A percentile compares a stretch with the other conserved stretches of the same genome.
These are phyloP conservation scores for Oithona nana DNA, from an alignment of 2,888 invertebrate species.

Conservation along the genomic window DNA sequence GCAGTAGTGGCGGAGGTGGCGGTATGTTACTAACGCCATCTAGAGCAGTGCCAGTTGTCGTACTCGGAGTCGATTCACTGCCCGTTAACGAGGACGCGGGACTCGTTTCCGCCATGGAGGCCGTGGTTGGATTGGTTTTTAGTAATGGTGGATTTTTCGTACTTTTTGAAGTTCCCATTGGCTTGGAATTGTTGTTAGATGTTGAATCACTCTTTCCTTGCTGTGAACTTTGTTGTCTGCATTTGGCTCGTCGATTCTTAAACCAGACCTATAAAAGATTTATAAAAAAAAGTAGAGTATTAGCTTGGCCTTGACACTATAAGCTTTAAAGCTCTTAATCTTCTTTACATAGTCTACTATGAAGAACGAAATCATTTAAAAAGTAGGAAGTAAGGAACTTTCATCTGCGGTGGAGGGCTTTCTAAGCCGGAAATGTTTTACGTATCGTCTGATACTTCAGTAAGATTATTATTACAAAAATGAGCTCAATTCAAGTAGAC, in stretches of 20 bases:
- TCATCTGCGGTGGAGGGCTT: too few species aligned
- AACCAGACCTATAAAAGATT: conserved; percentile 71
- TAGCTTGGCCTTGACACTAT: background rate
- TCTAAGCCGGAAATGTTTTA: too few species aligned
- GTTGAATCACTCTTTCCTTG: too few species aligned
- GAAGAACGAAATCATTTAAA: too few species aligned
- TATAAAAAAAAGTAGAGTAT: background rate
- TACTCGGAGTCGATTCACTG: background rate
- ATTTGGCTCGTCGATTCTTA: conserved; percentile 92
- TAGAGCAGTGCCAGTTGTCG: background rate
- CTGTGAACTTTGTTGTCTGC: conserved; percentile 51
- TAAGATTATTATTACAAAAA: too few species aligned
- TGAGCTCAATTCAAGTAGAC: too few species aligned
- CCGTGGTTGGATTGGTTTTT: background rate
- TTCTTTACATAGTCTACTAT: background rate
- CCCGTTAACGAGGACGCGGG: background rate
- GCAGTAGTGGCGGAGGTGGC: background rate
- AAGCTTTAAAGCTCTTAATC: background rate
- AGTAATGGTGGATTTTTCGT: background rate
- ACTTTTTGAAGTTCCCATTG: background rate
- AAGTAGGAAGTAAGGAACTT: too few species aligned
- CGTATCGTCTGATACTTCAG: too few species aligned
- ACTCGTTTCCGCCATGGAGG: background rate
- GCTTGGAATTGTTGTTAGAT: background rate
- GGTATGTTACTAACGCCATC: background rate